Evolutionary conservation across 2,888 invertebrate species (phyloP), one percentile per base, ranked within the genome.

Genomic region (Cryptophagus acutangulus): DNA sequence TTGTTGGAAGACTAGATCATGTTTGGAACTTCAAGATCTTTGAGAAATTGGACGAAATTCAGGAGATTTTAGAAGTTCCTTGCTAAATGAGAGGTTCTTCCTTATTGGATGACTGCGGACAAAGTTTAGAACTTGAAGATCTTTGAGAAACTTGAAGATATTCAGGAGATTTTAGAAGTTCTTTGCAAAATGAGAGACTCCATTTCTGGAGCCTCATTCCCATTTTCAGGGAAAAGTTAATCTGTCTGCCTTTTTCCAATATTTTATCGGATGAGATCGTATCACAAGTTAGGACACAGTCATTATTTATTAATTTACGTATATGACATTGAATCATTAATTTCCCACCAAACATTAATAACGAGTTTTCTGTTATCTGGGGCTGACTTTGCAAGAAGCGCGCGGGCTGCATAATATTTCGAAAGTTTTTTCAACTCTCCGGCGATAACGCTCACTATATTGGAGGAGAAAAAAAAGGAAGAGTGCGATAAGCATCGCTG

Each of bases 371-470:
- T 15, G 31, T 31, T 31, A 31, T 31, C 31, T 20, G 20, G 6
- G 20, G 6, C 6, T 20, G 20, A 8, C 6, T 20, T 9, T 8
- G 20, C 9, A 8, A 8, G 20, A 8, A 13, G n/a, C 13, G 31
- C 31, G 31, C 31, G n/a, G n/a, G n/a, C n/a, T n/a, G n/a, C n/a
- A n/a, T n/a, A n/a, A 31, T 31, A 31, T 31, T 31, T 31, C 13
- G 31, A 31, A 31, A 31, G 31, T 31, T 31, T 31, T 31, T 31
- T 31, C 4, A 31, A 31, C 31, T n/a, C n/a, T n/a, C n/a, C n/a
- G n/a, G n/a, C n/a, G n/a, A n/a, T n/a, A n/a, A n/a, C n/a, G n/a
- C n/a, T n/a, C n/a, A n/a, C n/a, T 31, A n/a, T 31, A n/a, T n/a
- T 31, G 2, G 13, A 31, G 5, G 4, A 28, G 4, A n/a, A 8